Percentiles rank a stretch among this genome's conserved stretches.
These are phyloP conservation scores for Polymixis lichenea DNA, from an alignment of 2,888 invertebrate species.

Conservation along the genomic window DNA sequence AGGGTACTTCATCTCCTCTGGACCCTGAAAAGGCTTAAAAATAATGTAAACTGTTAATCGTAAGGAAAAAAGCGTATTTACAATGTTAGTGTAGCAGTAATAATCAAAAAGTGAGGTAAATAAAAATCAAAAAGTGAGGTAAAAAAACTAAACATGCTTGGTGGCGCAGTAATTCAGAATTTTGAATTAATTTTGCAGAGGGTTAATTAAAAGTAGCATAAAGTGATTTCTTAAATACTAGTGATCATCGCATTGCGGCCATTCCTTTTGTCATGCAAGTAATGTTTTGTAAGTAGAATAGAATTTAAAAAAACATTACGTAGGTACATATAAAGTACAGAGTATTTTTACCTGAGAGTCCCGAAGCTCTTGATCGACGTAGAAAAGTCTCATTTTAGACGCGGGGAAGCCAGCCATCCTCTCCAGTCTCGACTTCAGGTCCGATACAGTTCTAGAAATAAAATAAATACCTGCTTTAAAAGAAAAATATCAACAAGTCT, in stretches of 20 bases:
- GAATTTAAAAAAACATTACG: neutral
- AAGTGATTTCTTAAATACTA: neutral
- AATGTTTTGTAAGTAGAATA: neutral
- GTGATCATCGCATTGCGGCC: neutral
- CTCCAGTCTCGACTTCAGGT: conserved; percentile 95
- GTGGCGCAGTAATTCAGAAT: conserved; percentile 1
- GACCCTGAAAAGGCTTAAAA: conserved; percentile 89
- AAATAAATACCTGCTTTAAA: neutral
- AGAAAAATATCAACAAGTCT: neutral
- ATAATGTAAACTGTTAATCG: conserved; percentile 57
- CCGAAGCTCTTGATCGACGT: conserved; percentile 95
- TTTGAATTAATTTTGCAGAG: neutral
- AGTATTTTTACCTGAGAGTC: conserved; percentile 88
- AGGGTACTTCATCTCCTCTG: conserved; percentile 97
- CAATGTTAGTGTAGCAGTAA: conserved; percentile 37
- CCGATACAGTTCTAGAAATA: conserved; percentile 93
- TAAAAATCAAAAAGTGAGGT: conserved; percentile 28
- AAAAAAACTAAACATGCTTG: conserved; percentile 29
- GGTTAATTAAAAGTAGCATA: neutral
- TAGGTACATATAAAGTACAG: neutral
- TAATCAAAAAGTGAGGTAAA: conserved; percentile 29
- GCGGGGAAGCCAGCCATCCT: conserved; percentile 95
- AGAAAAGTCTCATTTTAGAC: conserved; percentile 96
- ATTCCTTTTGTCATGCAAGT: conserved; percentile 29
- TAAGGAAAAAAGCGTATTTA: conserved; percentile 42